Evolutionary conservation across 2,888 invertebrate genomes (phyloP), one percentile per base, ranked within the genome.

Genomic region (Eristalis pertinax): DNA sequence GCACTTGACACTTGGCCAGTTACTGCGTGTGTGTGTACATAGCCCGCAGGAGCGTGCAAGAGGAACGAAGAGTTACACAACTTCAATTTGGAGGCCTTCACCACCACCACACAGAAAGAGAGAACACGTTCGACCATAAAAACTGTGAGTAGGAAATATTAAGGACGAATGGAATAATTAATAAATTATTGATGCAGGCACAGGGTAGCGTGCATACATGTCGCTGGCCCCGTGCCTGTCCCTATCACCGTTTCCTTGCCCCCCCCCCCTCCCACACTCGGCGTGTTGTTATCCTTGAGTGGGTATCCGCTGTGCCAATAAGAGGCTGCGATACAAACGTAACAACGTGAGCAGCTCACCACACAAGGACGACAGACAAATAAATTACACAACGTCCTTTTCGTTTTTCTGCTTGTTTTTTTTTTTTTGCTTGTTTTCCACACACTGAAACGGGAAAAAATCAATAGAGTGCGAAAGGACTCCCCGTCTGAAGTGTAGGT

Each of bases 161-260:
- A 74, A 75, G 74, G 65, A 74, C 65, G 77, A 76, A 68, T 58
- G 70, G 86, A 83, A 79, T 86, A 86, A 86, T 86, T 86, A 75
- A 79, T 86, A 83, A 86, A 67, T 86, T 86, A 83, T 86, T 86
- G 86, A 75, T 83, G 70, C 78, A 86, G 83, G 86, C 83, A 83
- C 78, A 64, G 78, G 75, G 67, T 65, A 63, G 63, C 50, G 73
- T 74, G 32, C 22, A 43, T 29, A n/a, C 62, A 26, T 35, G 32
- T 60, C n/a, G n/a, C n/a, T n/a, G n/a, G n/a, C 32, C 19, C n/a
- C 4, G 11, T 29, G 1, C 24, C 2, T 11, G 43, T 8, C 56
- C 10, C 10, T 3, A 7, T 32, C 5, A 1, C 32, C 7, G 32
- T 10, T 32, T 10, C 24, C 8, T 8, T 38, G n/a, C 38, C 32